Evolutionary conservation across 2,888 invertebrate species (phyloP).

Genomic region (Syrphus vitripennis): DNA sequence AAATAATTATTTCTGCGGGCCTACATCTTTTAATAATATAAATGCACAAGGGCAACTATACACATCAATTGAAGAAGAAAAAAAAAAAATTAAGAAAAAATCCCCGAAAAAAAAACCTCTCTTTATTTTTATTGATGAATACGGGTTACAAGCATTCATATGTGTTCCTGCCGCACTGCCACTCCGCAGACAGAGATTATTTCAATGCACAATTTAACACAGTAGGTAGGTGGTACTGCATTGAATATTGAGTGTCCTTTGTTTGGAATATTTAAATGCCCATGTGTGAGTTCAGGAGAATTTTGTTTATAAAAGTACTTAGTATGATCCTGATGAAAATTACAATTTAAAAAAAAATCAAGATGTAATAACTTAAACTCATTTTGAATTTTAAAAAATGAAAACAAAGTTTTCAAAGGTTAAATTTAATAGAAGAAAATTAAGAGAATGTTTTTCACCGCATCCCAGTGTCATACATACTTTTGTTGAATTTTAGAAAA

Average conservation of each 20-base stretch:
- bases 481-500: no score
- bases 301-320: conserved; percentile 49
- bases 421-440: no score
- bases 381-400: background rate
- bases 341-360: background rate
- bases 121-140: conserved; percentile 31
- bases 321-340: background rate
- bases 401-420: background rate
- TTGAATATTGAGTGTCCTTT: conserved; percentile 29
- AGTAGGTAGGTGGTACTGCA: background rate
- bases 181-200: background rate
- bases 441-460: no score
- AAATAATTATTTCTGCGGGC: conserved; percentile 49
- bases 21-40: background rate
- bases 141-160: conserved; percentile 33
- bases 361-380: conserved; percentile 42
- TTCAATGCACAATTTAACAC: conserved; percentile 27
- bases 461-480: no score
- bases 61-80: conserved; percentile 42
- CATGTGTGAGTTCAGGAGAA: conserved; percentile 50
- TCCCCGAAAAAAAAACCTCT: conserved; percentile 21
- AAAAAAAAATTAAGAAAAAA: conserved; percentile 14
- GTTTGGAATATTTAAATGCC: background rate
- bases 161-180: conserved; percentile 31
- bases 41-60: conserved; percentile 41